phyloP scores from a whole-genome alignment of 2,888 invertebrate species.

The Bursaphelenchus okinawaensis region DNA sequence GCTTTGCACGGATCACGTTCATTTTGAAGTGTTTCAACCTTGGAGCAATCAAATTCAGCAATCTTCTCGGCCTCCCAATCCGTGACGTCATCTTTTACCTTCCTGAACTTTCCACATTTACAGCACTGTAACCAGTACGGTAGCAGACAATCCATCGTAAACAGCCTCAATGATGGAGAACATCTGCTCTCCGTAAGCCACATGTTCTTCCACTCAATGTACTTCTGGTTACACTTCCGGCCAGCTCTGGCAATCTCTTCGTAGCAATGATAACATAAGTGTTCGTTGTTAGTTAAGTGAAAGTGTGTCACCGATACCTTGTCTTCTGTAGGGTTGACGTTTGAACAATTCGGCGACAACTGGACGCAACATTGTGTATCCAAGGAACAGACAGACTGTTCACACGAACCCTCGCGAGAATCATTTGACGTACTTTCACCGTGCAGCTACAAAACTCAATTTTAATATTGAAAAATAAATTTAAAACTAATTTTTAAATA shows the following conservation, averaged over 20 bases:
- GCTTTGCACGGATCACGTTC: conserved; percentile 6
- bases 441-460: not conserved
- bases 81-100: conserved; percentile 7
- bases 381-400: conserved; percentile 32
- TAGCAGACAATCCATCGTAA: conserved; percentile 37
- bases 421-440: conserved; percentile 4
- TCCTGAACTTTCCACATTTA: conserved; percentile 33
- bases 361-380: conserved; percentile 27
- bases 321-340: not conserved
- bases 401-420: conserved; percentile 34
- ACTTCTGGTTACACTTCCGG: conserved; percentile 24
- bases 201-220: conserved; percentile 29
- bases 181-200: conserved; percentile 33
- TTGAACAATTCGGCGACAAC: conserved; percentile 15
- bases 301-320: conserved; percentile 24
- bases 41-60: conserved; percentile 18
- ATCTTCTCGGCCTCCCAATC: conserved; percentile 20
- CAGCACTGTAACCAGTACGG: conserved; percentile 42
- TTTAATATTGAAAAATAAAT: not conserved
- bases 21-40: not conserved
- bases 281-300: conserved; percentile 37
- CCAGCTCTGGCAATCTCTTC: conserved; percentile 35
- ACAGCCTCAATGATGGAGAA: conserved; percentile 26
- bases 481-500: no score
- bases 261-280: conserved; percentile 36